phyloP scores from a whole-genome alignment of 2,113 vertebrate species.

The zebrafish (Danio rerio) region DNA sequence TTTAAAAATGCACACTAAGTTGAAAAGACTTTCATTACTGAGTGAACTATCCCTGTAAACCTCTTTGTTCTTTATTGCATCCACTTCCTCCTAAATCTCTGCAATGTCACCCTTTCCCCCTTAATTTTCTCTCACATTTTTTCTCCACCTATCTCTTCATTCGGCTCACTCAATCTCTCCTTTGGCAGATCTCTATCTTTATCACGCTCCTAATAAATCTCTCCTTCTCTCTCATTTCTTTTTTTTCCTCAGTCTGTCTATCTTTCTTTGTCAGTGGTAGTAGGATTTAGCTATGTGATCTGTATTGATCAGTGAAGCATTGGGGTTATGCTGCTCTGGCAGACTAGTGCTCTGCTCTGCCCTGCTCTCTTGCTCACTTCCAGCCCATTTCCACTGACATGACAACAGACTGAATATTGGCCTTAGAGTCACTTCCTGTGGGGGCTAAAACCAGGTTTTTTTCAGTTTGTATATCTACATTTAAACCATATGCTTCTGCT shows the following conservation, averaged over 20 bases:
- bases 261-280: slow-evolving; percentile 7
- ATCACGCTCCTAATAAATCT: slow-evolving; percentile 9
- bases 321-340: slow-evolving; percentile 27
- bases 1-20: not conserved
- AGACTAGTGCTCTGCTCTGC: slow-evolving; percentile 1
- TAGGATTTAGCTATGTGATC: slow-evolving; percentile 20
- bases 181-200: slow-evolving; percentile 29
- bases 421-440: not conserved
- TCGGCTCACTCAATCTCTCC: slow-evolving; percentile 33
- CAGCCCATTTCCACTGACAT: slow-evolving; percentile 3
- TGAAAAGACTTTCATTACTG: too few species aligned
- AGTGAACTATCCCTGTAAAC: not conserved
- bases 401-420: slow-evolving; percentile 7
- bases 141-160: slow-evolving; percentile 30
- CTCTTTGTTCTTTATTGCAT: slow-evolving; percentile 48
- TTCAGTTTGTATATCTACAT: not conserved
- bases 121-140: slow-evolving; percentile 63
- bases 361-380: slow-evolving; percentile 13
- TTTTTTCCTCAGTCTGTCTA: not conserved
- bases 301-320: slow-evolving; percentile 24
- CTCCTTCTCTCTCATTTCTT: not conserved
- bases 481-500: too few species aligned
- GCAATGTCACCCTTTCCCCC: slow-evolving; percentile 60
- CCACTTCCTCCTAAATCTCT: slow-evolving; percentile 63
- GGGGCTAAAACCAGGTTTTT: not conserved